Conservation (phyloP, 2,888 invertebrate species). For the Lagria hirta region DNA sequence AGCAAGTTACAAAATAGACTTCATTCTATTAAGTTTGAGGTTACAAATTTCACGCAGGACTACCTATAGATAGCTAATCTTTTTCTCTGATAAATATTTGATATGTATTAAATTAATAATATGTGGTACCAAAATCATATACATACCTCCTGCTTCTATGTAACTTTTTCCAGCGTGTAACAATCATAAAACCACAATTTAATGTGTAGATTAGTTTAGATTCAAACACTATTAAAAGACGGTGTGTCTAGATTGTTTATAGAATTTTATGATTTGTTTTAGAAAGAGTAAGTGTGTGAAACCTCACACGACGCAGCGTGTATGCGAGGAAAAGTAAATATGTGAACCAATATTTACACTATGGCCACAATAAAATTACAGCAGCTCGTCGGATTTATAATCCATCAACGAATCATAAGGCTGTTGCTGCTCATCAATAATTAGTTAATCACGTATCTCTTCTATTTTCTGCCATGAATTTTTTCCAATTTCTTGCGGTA, state of each 20-base stretch:
- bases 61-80: too few relatives aligned
- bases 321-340: slow-evolving; percentile 44
- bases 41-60: too few relatives aligned
- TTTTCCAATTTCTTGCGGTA: slow-evolving; percentile 3
- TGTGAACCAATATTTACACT: slow-evolving; percentile 46
- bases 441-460: slow-evolving; percentile 17
- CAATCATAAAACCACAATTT: slow-evolving; percentile 38
- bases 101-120: too few relatives aligned
- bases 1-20: too few relatives aligned
- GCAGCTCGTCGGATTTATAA: slow-evolving; percentile 37
- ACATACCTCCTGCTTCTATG: slow-evolving; percentile 6
- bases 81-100: too few relatives aligned
- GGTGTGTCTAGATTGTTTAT: slow-evolving; percentile 48
- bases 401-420: slow-evolving; percentile 30
- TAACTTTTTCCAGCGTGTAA: slow-evolving; percentile 30
- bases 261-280: slow-evolving; percentile 54
- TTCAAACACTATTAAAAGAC: slow-evolving; percentile 42
- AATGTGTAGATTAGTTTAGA: slow-evolving; percentile 39
- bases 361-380: slow-evolving; percentile 44
- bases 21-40: too few relatives aligned
- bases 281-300: slow-evolving; percentile 53
- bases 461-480: slow-evolving; percentile 9
- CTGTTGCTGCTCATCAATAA: slow-evolving; percentile 23
- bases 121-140: too few relatives aligned
- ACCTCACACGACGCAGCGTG: slow-evolving; percentile 52